These are phyloP conservation scores for Cantharis rustica DNA, from an alignment of 2,888 invertebrate genomes.

Conservation along the genomic window DNA sequence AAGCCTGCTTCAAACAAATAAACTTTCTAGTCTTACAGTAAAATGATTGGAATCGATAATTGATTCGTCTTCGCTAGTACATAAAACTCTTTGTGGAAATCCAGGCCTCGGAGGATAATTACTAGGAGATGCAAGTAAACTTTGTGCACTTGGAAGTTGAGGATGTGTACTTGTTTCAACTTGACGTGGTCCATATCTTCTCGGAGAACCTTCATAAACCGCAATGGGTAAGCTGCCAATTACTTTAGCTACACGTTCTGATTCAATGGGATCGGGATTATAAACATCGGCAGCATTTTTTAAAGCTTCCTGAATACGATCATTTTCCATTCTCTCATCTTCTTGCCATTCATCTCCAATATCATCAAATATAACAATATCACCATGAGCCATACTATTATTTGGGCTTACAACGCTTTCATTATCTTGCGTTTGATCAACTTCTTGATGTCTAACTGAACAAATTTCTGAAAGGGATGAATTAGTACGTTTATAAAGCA, in stretches of 20 bases:
- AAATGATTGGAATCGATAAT: conserved; percentile 48
- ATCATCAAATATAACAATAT: conserved; percentile 86
- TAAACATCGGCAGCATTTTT: conserved; percentile 43
- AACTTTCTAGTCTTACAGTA: conserved; percentile 45
- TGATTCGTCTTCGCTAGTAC: conserved; percentile 51
- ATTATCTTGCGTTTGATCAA: conserved; percentile 51
- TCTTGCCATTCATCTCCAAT: conserved; percentile 83
- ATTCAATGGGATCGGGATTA: conserved; percentile 47
- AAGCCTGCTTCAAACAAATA: background rate
- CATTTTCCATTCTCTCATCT: conserved; percentile 46
- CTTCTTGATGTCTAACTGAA: conserved; percentile 61
- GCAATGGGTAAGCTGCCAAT: conserved; percentile 89
- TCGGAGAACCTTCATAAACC: conserved; percentile 89
- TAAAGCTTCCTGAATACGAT: conserved; percentile 30
- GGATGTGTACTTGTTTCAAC: conserved; percentile 56
- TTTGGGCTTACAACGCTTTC: conserved; percentile 61
- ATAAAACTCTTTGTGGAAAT: conserved; percentile 75
- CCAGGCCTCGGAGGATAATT: conserved; percentile 82
- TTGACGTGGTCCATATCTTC: conserved; percentile 76
- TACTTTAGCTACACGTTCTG: conserved; percentile 64
- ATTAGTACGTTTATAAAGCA: background rate
- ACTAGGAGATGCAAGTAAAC: conserved; percentile 67
- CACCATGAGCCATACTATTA: conserved; percentile 72
- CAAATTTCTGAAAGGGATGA: conserved; percentile 64
- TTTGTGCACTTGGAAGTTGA: conserved; percentile 62